These are phyloP conservation scores for Acanthurus leucopareius DNA, from an alignment of 2,797 vertebrate genomes.

Conservation along the genomic window DNA sequence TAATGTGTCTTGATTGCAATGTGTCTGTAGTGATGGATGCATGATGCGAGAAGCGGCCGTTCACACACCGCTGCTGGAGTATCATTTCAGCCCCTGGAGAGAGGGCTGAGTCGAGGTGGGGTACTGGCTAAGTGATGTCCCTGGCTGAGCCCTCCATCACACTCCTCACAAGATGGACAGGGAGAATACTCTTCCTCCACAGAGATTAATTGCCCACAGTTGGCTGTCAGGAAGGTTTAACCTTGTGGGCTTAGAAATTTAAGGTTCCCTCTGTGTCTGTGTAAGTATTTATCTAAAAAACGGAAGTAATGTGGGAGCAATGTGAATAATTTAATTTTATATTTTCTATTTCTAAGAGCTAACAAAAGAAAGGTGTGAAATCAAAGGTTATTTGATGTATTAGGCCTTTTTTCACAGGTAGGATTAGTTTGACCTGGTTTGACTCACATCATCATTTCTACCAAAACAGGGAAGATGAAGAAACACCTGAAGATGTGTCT, in stretches of 20 bases:
- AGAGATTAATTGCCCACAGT: conserved; percentile 74
- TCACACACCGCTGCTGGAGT: conserved; percentile 58
- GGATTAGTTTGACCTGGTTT: too few species aligned
- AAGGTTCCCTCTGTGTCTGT: conserved; percentile 29
- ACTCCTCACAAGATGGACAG: conserved; percentile 74
- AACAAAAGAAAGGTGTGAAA: conserved; percentile 3
- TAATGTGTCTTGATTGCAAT: conserved; percentile 48
- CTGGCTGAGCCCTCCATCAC: conserved; percentile 77
- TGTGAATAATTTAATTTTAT: neutral
- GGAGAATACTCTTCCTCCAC: conserved; percentile 69
- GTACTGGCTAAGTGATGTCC: conserved; percentile 69
- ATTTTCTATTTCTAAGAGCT: neutral
- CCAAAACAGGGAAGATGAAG: too few species aligned
- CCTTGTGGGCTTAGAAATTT: conserved; percentile 64
- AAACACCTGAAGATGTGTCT: too few species aligned
- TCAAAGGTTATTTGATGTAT: neutral
- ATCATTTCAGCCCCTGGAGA: conserved; percentile 68
- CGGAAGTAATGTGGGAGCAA: neutral
- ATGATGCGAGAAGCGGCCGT: conserved; percentile 31
- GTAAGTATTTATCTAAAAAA: conserved; percentile 12
- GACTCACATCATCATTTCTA: too few species aligned
- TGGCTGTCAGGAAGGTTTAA: conserved; percentile 76
- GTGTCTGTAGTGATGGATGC: conserved; percentile 66
- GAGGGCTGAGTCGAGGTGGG: conserved; percentile 53
- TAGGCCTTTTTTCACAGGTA: neutral